Evolutionary conservation across 1,140 invertebrate species (phyloP).

Genomic region (Maniola jurtina): DNA sequence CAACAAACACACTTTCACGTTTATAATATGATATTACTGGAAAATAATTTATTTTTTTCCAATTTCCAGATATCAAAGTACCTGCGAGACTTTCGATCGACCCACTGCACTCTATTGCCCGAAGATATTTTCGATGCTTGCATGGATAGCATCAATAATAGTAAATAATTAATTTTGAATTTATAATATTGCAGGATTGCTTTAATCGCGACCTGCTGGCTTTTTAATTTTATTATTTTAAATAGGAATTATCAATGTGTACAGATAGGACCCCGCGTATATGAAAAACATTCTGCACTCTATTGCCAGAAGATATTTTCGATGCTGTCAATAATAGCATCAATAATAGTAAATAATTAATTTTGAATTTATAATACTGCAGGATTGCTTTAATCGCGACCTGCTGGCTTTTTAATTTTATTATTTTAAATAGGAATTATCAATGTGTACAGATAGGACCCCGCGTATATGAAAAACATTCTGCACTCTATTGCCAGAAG

Average conservation of each 20-base stretch:
- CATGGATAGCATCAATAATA: slow-evolving; percentile 20
- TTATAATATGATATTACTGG: too few relatives aligned
- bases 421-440: too few relatives aligned
- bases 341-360: slow-evolving; percentile 6
- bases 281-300: too few relatives aligned
- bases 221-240: too few relatives aligned
- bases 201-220: too few relatives aligned
- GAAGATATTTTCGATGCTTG: slow-evolving; percentile 35
- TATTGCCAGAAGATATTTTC: slow-evolving; percentile 79
- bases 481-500: slow-evolving; percentile 87
- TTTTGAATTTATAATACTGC: background rate
- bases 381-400: background rate
- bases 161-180: slow-evolving; percentile 2
- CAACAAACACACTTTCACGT: too few relatives aligned
- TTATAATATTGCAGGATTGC: background rate
- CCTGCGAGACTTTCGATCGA: slow-evolving; percentile 91
- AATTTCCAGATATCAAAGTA: slow-evolving; percentile 82
- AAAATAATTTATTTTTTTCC: background rate
- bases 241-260: too few relatives aligned
- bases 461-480: too few relatives aligned
- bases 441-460: too few relatives aligned
- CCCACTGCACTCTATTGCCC: slow-evolving; percentile 92
- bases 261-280: too few relatives aligned
- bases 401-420: too few relatives aligned
- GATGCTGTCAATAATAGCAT: slow-evolving; percentile 21